phyloP scores from a whole-genome alignment of 2,113 vertebrate genomes.

The Chelonoidis abingdonii region DNA sequence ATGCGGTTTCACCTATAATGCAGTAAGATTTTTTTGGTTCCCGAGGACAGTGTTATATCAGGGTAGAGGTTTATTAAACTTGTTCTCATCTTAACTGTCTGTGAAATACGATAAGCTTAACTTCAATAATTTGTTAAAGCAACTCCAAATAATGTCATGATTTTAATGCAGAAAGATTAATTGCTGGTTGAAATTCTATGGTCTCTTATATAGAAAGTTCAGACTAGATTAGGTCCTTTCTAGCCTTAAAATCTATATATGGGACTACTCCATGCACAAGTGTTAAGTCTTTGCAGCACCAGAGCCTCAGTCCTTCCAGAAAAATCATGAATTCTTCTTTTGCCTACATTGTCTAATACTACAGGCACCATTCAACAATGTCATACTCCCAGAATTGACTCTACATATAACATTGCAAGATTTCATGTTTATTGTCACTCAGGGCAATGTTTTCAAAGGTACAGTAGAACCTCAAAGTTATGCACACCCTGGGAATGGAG shows the following conservation, averaged over 20 bases:
- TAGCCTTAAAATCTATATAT: not conserved
- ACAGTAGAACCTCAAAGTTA: no score
- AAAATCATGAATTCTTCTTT: no score
- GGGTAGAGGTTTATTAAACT: not conserved
- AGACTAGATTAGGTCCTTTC: not conserved
- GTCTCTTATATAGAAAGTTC: not conserved
- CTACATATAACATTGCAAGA: not conserved
- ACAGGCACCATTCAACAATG: not conserved
- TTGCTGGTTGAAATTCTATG: not conserved
- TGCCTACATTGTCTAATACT: no score
- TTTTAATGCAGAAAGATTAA: not conserved
- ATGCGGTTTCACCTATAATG: no score
- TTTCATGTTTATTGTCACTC: not conserved
- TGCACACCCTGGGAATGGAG: no score
- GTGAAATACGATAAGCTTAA: not conserved
- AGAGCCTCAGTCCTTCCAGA: not conserved
- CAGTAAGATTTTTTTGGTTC: no score
- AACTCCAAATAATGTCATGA: not conserved
- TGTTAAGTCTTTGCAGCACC: not conserved
- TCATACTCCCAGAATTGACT: not conserved
- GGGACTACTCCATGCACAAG: not conserved
- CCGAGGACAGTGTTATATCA: no score
- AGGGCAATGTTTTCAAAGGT: not conserved
- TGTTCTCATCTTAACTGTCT: fast-evolving
- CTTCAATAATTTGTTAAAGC: not conserved